Conservation (phyloP, 2,888 invertebrate genomes). For the Sepiola atlantica region DNA sequence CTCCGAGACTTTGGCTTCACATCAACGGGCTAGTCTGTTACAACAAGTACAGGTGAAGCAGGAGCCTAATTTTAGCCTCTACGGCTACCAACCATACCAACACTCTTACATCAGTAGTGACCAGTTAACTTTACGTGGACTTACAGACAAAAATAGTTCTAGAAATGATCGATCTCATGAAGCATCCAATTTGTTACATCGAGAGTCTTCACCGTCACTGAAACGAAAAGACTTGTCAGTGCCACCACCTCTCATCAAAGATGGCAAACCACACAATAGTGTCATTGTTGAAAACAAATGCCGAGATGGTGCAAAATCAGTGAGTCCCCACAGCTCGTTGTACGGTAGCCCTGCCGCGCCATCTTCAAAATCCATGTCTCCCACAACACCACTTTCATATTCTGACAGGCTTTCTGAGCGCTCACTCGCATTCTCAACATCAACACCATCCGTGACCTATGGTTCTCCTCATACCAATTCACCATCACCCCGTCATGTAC, state of each 20-base stretch:
- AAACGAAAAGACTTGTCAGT: slow-evolving; percentile 57
- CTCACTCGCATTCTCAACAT: slow-evolving; percentile 54
- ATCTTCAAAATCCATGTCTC: slow-evolving; percentile 59
- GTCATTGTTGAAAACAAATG: slow-evolving; percentile 70
- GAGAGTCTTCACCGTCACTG: slow-evolving; percentile 53
- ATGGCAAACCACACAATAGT: slow-evolving; percentile 64
- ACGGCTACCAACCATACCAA: slow-evolving; percentile 74
- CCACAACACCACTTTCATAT: slow-evolving; percentile 60
- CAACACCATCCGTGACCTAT: slow-evolving; percentile 51
- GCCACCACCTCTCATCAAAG: slow-evolving; percentile 66
- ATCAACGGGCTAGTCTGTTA: slow-evolving; percentile 24
- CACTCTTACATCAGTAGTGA: slow-evolving; percentile 73
- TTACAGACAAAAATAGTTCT: slow-evolving; percentile 61
- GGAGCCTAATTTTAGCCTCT: slow-evolving; percentile 72
- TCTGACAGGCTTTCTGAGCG: slow-evolving; percentile 57
- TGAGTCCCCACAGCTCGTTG: slow-evolving; percentile 46
- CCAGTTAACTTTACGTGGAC: slow-evolving; percentile 69
- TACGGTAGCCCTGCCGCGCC: slow-evolving; percentile 41
- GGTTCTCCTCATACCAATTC: slow-evolving; percentile 56
- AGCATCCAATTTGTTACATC: slow-evolving; percentile 48
- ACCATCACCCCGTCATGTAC: slow-evolving; percentile 36
- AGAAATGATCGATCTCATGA: slow-evolving; percentile 50
- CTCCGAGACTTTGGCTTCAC: neutral
- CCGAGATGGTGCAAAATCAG: slow-evolving; percentile 49
- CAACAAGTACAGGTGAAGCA: slow-evolving; percentile 53